Percentiles rank a stretch among this genome's conserved stretches.
Evolutionary conservation across 2,113 vertebrate species (phyloP).

Genomic region (Apus apus): DNA sequence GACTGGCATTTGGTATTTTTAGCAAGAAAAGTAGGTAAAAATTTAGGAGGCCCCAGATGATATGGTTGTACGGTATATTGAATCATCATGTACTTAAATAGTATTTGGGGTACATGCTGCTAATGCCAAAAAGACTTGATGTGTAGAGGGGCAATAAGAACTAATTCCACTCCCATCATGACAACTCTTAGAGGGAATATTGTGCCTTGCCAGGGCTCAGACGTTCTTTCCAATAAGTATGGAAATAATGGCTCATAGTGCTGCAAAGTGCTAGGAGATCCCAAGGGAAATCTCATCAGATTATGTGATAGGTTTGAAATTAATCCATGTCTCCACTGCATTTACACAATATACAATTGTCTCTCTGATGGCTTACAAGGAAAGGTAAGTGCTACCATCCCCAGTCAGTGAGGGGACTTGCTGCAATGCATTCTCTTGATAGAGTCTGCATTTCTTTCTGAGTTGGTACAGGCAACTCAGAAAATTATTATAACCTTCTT

Average conservation of each 20-base stretch:
- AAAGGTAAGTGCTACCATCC: constrained; percentile 2
- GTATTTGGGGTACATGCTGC: constrained; percentile 20
- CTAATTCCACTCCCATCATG: constrained; percentile 57
- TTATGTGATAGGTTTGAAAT: constrained; percentile 75
- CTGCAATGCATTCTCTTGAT: not conserved
- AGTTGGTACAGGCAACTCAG: not conserved
- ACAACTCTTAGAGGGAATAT: constrained; percentile 59
- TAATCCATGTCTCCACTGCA: constrained; percentile 59
- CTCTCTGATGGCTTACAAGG: constrained; percentile 28
- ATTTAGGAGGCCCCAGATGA: not conserved
- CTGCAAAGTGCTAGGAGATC: constrained; percentile 50
- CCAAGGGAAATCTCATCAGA: constrained; percentile 76
- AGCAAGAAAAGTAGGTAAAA: not conserved
- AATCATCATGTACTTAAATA: not conserved
- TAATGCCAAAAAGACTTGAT: constrained; percentile 2
- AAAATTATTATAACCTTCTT: not conserved
- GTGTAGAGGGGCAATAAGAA: constrained; percentile 2
- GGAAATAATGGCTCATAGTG: constrained; percentile 72
- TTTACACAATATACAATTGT: constrained; percentile 55
- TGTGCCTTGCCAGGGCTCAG: constrained; percentile 57
- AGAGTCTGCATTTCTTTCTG: not conserved
- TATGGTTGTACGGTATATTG: not conserved
- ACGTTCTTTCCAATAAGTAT: constrained; percentile 77
- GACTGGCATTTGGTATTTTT: accelerated
- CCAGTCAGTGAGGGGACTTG: constrained; percentile 3